phyloP scores from a whole-genome alignment of 2,888 invertebrate genomes.

The Molanna angustata region DNA sequence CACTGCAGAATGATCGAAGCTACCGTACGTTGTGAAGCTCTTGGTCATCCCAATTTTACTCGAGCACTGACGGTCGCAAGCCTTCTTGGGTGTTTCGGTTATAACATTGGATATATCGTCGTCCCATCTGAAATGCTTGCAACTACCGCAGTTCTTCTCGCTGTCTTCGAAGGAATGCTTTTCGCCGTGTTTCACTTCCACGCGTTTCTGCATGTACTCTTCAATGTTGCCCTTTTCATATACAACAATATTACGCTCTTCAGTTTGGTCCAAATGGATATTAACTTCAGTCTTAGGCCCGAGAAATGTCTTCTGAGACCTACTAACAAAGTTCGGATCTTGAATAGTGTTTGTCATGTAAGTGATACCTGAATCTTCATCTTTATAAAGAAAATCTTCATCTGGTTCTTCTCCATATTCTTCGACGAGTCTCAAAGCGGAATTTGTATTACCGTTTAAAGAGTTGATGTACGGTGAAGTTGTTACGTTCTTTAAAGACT shows the following conservation, averaged over 20 bases:
- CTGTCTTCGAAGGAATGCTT: constrained; percentile 11
- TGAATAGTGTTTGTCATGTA: constrained; percentile 10
- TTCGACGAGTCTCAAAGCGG: not conserved
- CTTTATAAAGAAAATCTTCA: constrained; percentile 43
- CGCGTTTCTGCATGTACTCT: constrained; percentile 42
- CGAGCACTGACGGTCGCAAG: not conserved
- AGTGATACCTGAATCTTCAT: constrained; percentile 14
- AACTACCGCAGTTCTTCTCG: not conserved
- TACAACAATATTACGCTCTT: constrained; percentile 43
- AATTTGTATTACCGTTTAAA: not conserved
- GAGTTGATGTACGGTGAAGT: not conserved
- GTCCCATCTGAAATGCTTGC: constrained; percentile 16
- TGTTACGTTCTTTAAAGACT: not conserved
- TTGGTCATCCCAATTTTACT: not conserved
- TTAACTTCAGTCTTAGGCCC: constrained; percentile 24
- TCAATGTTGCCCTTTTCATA: constrained; percentile 52
- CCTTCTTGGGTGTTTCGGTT: not conserved
- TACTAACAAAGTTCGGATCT: too few species aligned
- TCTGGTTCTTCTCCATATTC: constrained; percentile 25
- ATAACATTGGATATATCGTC: not conserved
- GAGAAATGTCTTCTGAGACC: not conserved
- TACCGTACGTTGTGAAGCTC: not conserved
- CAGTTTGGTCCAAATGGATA: constrained; percentile 38
- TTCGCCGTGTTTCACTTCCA: constrained; percentile 22
- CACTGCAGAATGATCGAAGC: constrained; percentile 43